Evolutionary conservation across 2,888 invertebrate species (phyloP), one percentile per base, ranked within the genome.

Genomic region (Scaptomyza cyrtandrae): DNA sequence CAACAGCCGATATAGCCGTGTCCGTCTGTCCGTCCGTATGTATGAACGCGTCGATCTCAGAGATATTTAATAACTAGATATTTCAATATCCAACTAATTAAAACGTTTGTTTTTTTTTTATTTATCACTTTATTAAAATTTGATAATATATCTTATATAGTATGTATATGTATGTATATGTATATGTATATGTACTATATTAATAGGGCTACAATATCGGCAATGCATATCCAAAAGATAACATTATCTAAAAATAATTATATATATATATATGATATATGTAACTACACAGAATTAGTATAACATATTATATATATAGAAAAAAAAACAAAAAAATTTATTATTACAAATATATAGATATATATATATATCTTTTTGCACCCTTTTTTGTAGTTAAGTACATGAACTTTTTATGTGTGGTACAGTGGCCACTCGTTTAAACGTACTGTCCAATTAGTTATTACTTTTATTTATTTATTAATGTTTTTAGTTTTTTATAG

Each of bases 41-140:
- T n/a, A n/a, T n/a, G n/a, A n/a, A n/a, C n/a, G n/a, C n/a, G n/a
- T n/a, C n/a, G n/a, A n/a, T n/a, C n/a, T n/a, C n/a, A n/a, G n/a
- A n/a, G n/a, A n/a, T 19, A 19, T 19, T 19, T 1, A 19, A 19
- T 19, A 19, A 1, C 19, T 19, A 1, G 24, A 24, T 24, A 24
- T 24, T 19, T 19, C 24, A 24, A 24, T 24, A 3, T 5, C 24
- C 24, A 24, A 29, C 6, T 7, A 29, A 29, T 7, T 6, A 0
- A 29, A 29, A 29, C 6, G 41, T 45, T 43, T 3, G 1, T 24
- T 24, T 24, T 24, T 0, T 24, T 57, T 33, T 53, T 16, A 44
- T 59, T 53, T 63, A 80, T 80, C 78, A 65, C 77, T 83, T 83
- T 76, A 71, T 61, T 83, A 63, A 33, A 83, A 62, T 56, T 71